Evolutionary conservation across 2,797 vertebrate genomes (phyloP), one percentile per base, ranked within the genome.

Genomic region (Cryptoprocta ferox): DNA sequence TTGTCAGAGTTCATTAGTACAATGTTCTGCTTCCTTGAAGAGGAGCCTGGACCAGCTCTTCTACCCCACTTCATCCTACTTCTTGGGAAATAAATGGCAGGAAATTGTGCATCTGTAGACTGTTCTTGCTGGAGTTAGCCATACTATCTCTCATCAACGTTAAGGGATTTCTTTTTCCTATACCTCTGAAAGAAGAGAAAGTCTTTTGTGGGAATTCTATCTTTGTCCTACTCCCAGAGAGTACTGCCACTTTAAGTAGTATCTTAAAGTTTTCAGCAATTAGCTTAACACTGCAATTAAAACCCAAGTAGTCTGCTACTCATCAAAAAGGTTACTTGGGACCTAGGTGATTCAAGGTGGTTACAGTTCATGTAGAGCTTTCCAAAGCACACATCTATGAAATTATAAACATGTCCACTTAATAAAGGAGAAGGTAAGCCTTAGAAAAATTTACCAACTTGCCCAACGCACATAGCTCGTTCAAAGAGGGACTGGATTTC

Each of bases 231-330:
- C 61, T 91, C 45, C 45, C 78, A 89, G 59, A 94, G 9, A 48
- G 15, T 19, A 66, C 45, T 68, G 24, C 15, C 15, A 42, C 37
- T 92, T 84, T 68, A 84, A 45, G 7, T 24, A 90, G 30, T n/a
- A 83, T 75, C 63, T 91, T 70, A 82, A 93, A 85, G 15, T 5
- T 81, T 94, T 92, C 70, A 68, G 63, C 63, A 95, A 95, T 63
- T 84, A 83, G 73, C 32, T 94, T 93, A 75, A 79, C 63, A 80
- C 53, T 68, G 93, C 68, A 66, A 42, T 79, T 70, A 86, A 81
- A 97, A 92, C 50, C 26, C 19, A 24, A 24, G 21, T 59, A 24
- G 45, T 63, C 18, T 90, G 28, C 68, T 88, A 66, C 30, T 70
- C 73, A 80, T 32, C 75, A 86, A 75, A 56, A 89, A 70, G 48